A percentile compares a stretch with the other conserved stretches of the same genome.
phyloP scores from a whole-genome alignment of 2,113 vertebrate genomes.

The Oncorhynchus gorbuscha region DNA sequence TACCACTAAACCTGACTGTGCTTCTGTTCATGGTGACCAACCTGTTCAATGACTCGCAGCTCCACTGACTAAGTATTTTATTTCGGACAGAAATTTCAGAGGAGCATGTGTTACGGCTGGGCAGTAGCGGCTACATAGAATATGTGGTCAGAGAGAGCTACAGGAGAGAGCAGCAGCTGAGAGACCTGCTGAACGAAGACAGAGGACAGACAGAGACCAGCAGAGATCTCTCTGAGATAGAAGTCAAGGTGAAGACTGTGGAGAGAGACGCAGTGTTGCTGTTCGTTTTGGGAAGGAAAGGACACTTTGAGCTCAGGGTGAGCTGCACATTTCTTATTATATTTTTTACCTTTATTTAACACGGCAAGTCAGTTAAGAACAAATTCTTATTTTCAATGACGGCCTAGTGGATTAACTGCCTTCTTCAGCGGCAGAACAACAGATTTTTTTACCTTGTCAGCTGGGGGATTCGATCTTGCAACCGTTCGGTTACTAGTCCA shows the following conservation, averaged over 20 bases:
- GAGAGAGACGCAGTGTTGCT: slow-evolving; percentile 58
- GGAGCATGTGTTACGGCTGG: slow-evolving; percentile 61
- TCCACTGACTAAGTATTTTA: background rate
- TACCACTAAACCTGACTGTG: no score
- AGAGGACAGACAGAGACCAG: background rate
- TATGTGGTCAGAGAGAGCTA: slow-evolving; percentile 73
- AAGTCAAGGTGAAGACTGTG: slow-evolving; percentile 68
- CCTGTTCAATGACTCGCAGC: background rate
- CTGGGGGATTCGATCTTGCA: no score
- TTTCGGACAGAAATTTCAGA: slow-evolving; percentile 61
- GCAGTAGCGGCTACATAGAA: slow-evolving; percentile 61
- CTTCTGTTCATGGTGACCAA: no score
- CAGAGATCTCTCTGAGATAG: slow-evolving; percentile 40
- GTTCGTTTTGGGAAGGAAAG: slow-evolving; percentile 44
- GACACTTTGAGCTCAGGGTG: slow-evolving; percentile 56
- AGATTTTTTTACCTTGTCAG: no score
- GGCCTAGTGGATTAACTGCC: no score
- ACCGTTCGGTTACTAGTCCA: no score
- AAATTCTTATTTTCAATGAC: no score
- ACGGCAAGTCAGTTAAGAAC: no score
- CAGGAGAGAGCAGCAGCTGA: slow-evolving; percentile 64
- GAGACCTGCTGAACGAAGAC: slow-evolving; percentile 31
- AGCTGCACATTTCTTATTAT: background rate
- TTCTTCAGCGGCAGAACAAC: no score
- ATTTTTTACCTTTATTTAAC: no score